Evolutionary conservation across 2,113 vertebrate genomes (phyloP).

Genomic region (Chionomys nivalis): DNA sequence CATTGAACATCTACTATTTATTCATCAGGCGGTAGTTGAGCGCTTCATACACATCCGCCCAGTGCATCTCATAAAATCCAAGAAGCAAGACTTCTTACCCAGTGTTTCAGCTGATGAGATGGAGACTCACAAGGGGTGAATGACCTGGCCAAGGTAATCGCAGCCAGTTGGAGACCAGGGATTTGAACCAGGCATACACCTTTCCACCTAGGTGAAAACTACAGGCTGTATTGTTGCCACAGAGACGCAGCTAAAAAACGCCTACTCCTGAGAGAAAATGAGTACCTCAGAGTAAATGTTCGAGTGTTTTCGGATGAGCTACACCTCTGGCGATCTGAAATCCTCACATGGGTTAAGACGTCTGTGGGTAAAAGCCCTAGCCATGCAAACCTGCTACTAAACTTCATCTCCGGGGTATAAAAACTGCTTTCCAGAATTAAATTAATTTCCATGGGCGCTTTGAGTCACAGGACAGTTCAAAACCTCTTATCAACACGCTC

Average conservation of each 20-base stretch:
- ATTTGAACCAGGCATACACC: not conserved
- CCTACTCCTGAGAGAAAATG: not conserved
- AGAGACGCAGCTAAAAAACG: not conserved
- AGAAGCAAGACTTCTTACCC: not conserved
- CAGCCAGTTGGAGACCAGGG: not conserved
- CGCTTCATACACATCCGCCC: not conserved
- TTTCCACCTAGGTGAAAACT: not conserved
- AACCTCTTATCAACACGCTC: slow-evolving; percentile 57
- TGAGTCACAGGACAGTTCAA: slow-evolving; percentile 47
- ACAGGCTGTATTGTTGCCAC: not conserved
- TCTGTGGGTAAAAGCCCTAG: not conserved
- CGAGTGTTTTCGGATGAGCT: not conserved
- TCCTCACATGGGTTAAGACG: not conserved
- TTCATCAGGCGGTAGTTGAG: not conserved
- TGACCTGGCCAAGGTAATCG: not conserved
- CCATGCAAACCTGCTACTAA: not conserved
- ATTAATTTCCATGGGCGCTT: not conserved
- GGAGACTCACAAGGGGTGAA: not conserved
- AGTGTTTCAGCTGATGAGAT: not conserved
- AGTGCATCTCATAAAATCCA: slow-evolving; percentile 9
- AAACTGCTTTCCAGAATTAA: slow-evolving; percentile 38
- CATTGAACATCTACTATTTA: not conserved
- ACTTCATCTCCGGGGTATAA: not conserved
- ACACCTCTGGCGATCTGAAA: not conserved
- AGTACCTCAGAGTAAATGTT: not conserved